Evolutionary conservation across 2,888 invertebrate species (phyloP), one percentile per base, ranked within the genome.

Genomic region (Tholera decimalis): DNA sequence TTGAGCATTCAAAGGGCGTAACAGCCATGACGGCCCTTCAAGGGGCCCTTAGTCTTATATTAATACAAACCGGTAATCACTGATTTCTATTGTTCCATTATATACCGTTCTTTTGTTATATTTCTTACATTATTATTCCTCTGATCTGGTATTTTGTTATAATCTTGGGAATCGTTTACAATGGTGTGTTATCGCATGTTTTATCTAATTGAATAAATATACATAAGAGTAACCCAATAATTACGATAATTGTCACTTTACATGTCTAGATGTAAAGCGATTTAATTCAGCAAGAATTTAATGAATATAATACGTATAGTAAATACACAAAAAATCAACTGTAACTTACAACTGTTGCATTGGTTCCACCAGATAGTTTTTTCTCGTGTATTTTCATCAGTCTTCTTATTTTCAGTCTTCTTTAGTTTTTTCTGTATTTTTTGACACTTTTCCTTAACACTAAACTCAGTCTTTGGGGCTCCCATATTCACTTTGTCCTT

Each of bases 311-410:
- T 37, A n/a, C n/a, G 15, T 49, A 67, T 37, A 18, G 3, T 20
- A 51, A 54, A 55, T n/a, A 2, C n/a, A 39, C 35, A 63, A 41
- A 60, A 57, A 47, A 74, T 57, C 54, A 64, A 47, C 22, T 69
- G 61, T 47, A 86, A 94, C 95, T 95, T 88, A 95, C 95, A 88
- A 82, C 93, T 92, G 84, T 88, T 93, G 86, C 95, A 94, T 83
- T 95, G 94, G 71, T 95, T 94, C 95, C 95, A 96, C 96, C 96
- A 95, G 77, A 96, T 95, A 33, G 90, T 92, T 87, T 95, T 96
- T 84, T 95, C 94, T 65, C 89, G 92, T 62, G 86, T 83, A 41
- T 87, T 84, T 53, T 73, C 84, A 83, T 93, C 94, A 94, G 94
- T 94, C 93, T 95, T 93, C 88, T 91, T 88, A 84, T 91, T 92